These are phyloP conservation scores for Sminthopsis crassicaudata DNA, from an alignment of 2,113 vertebrate species.

Conservation along the genomic window DNA sequence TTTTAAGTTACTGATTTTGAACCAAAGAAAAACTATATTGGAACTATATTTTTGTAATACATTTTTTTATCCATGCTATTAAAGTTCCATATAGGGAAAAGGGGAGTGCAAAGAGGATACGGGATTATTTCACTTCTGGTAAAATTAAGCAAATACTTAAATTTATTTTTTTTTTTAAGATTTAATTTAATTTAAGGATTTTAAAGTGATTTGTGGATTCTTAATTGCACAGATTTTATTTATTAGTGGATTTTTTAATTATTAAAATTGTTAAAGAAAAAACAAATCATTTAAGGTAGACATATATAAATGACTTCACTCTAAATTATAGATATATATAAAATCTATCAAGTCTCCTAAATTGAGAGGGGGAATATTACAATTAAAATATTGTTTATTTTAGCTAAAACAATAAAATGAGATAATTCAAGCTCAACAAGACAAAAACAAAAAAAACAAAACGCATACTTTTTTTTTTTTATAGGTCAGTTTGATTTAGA, in stretches of 20 bases:
- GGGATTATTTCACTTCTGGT: slow-evolving; percentile 30
- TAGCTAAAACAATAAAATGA: slow-evolving; percentile 29
- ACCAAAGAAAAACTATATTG: not conserved
- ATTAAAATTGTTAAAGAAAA: not conserved
- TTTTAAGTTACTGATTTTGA: slow-evolving; percentile 32
- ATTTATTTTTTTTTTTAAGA: not conserved
- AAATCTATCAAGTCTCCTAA: not conserved
- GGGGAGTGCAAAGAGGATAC: not conserved
- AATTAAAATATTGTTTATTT: not conserved
- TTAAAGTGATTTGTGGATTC: not conserved
- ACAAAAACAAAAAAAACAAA: no score
- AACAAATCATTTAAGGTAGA: not conserved
- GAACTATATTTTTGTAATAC: slow-evolving; percentile 8
- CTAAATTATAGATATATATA: not conserved
- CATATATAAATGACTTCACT: not conserved
- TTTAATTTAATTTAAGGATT: slow-evolving; percentile 31
- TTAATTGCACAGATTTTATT: not conserved
- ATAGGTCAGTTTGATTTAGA: slow-evolving; percentile 24
- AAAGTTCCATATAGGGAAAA: not conserved
- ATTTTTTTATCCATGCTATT: not conserved
- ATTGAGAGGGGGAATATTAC: not conserved
- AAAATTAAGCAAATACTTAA: slow-evolving; percentile 38
- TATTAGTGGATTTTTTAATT: not conserved
- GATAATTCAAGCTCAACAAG: slow-evolving; percentile 12
- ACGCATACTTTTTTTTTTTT: not conserved